Evolutionary conservation across 2,888 invertebrate genomes (phyloP), one percentile per base, ranked within the genome.

Genomic region (Tachystola acroxantha): DNA sequence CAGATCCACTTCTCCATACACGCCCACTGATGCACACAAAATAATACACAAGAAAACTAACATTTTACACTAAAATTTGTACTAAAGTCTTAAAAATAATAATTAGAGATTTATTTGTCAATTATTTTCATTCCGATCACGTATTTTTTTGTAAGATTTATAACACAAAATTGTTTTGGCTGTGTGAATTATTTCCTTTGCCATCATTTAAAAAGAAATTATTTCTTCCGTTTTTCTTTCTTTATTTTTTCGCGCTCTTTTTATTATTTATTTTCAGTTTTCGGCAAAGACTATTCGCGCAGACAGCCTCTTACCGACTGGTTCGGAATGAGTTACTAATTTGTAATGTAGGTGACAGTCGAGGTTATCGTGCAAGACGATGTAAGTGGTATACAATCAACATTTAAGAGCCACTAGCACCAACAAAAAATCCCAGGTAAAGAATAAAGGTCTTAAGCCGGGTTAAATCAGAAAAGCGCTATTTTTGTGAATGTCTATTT

Each of bases 1-100:
- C 2, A 53, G 45, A 32, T 72, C 57, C 39, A 55, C 40, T 14
- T 40, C 49, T 13, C 37, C 48, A 38, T 45, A 45, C 11, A 33
- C 40, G 10, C 39, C 26, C 43, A 45, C 39, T 36, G 27, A 42
- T 35, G 45, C 31, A 50, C 38, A 38, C 40, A 27, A 43, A 46
- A 11, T 9, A 35, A 53, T n/a, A 38, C 49, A 48, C 30, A 42
- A n/a, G n/a, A n/a, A n/a, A 7, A 24, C 12, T 16, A 10, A 19
- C 36, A 36, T 22, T 22, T 29, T 24, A 10, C 6, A 12, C 27
- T 26, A 11, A 29, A 25, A n/a, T 10, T 29, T 24, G 14, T 10
- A 12, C 27, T 26, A 11, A 29, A 25, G 5, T 10, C 11, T 1
- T 11, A 6, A 11, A 20, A 12, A 22, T 7, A 11, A 6, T 7